phyloP scores from a whole-genome alignment of 1,140 invertebrate genomes.

The Drosophila nigromelanica region DNA sequence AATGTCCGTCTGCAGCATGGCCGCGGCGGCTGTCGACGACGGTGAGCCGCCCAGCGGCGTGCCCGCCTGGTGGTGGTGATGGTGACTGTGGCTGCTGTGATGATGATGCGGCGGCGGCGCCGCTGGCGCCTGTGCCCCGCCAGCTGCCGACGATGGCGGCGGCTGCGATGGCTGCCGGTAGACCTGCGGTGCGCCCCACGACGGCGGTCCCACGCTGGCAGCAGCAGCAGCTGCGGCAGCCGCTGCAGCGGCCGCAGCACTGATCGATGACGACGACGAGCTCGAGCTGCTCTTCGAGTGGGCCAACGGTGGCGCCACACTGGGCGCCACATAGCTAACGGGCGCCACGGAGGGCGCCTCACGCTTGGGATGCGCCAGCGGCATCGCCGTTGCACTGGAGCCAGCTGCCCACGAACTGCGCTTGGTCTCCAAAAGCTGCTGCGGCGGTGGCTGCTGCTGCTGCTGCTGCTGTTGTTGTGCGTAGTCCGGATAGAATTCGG shows the following conservation, averaged over 20 bases:
- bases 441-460: slow-evolving; percentile 28
- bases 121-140: slow-evolving; percentile 2
- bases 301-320: slow-evolving; percentile 68
- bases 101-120: slow-evolving; percentile 38
- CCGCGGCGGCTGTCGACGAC: slow-evolving; percentile 80
- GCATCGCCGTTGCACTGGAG: slow-evolving; percentile 41
- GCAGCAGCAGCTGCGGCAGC: slow-evolving; percentile 71
- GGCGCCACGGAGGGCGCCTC: slow-evolving; percentile 75
- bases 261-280: slow-evolving; percentile 69
- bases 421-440: slow-evolving; percentile 68
- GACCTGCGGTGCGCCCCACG: slow-evolving; percentile 78
- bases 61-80: slow-evolving; percentile 79
- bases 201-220: slow-evolving; percentile 71
- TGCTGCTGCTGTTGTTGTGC: slow-evolving; percentile 23
- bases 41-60: slow-evolving; percentile 80
- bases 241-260: slow-evolving; percentile 65
- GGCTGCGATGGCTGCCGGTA: slow-evolving; percentile 72
- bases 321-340: slow-evolving; percentile 60
- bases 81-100: slow-evolving; percentile 54
- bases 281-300: slow-evolving; percentile 78
- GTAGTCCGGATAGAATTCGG: slow-evolving; percentile 79
- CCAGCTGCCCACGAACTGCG: slow-evolving; percentile 76
- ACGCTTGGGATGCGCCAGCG: slow-evolving; percentile 70
- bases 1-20: slow-evolving; percentile 85
- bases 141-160: slow-evolving; percentile 47